Evolutionary conservation across 1,140 invertebrate genomes (phyloP), one percentile per base, ranked within the genome.

Genomic region (Bombus turneri): DNA sequence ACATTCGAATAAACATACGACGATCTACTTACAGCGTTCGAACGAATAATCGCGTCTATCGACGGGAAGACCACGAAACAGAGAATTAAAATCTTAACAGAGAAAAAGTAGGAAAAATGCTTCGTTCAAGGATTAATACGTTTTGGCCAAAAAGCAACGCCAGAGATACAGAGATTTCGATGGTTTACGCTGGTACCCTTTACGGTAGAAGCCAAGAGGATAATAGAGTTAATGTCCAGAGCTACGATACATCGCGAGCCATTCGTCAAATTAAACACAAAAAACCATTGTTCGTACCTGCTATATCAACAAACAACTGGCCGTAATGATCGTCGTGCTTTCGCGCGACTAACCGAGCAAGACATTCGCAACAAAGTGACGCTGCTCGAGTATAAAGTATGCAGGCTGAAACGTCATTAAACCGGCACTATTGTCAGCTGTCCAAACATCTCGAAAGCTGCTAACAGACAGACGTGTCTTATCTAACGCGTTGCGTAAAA

Each of bases 351-450:
- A 34, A 37, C 37, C 25, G 10, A 10, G 25, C 12, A 39, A 53
- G 18, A 53, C 47, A 22, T 53, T 22, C 47, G 47, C 47, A 53
- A 53, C 47, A 53, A 53, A 53, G 47, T 53, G 47, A 53, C 47
- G 47, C 18, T 53, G 47, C 47, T 22, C 18, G 47, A 53, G 47
- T 71, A 71, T 10, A 8, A 28, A 41, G 25, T 8, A 41, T 6
- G 39, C 69, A 41, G 69, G 10, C 25, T 15, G 13, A 62, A 68
- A 25, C 77, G 75, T 79, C 77, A 68, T 79, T 79, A 62, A 41
- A 79, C 41, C 77, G 62, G 37, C 18, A n/a, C 76, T 79, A 79
- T 79, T 79, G 77, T 68, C 77, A 79, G 62, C 77, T 79, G 77
- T 68, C 77, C 77, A 79, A 79, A 79, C 41, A 79, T 43, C 77